Percentiles rank a stretch among this genome's conserved stretches.
Evolutionary conservation across 2,113 vertebrate species (phyloP).

Genomic region (Aegypius monachus): DNA sequence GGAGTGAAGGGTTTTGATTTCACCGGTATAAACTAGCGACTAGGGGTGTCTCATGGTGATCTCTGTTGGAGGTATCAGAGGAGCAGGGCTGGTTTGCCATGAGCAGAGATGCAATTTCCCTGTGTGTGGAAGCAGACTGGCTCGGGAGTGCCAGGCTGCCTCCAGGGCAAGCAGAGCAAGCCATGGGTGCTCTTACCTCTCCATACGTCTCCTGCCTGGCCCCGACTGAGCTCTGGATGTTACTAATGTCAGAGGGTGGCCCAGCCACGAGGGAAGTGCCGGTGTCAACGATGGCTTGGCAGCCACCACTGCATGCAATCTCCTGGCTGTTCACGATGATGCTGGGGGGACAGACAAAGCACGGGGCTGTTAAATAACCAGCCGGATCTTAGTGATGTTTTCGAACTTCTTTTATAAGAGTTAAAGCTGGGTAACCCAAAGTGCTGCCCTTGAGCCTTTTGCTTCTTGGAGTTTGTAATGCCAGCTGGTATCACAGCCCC

Average conservation of each 20-base stretch:
- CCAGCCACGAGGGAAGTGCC: slow-evolving; percentile 76
- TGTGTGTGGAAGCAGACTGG: accelerated
- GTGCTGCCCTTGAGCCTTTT: not conserved
- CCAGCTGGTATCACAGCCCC: not conserved
- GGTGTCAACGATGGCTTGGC: slow-evolving; percentile 80
- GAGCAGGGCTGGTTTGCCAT: not conserved
- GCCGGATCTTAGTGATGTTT: not conserved
- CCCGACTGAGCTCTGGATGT: slow-evolving; percentile 61
- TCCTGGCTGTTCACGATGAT: slow-evolving; percentile 52
- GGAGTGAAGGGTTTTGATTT: not conserved
- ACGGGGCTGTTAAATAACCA: accelerated
- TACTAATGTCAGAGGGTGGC: slow-evolving; percentile 46
- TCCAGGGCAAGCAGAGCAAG: not conserved
- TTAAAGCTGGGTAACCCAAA: not conserved
- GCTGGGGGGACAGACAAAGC: not conserved
- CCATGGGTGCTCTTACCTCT: slow-evolving; percentile 44
- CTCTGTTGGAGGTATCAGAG: not conserved
- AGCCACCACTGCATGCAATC: slow-evolving; percentile 73
- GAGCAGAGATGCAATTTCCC: accelerated
- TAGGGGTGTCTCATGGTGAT: not conserved
- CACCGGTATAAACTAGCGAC: accelerated
- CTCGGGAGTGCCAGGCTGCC: not conserved
- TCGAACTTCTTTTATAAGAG: not conserved
- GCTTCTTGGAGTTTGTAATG: not conserved
- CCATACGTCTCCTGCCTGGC: slow-evolving; percentile 9